Evolutionary conservation across 2,113 vertebrate genomes (phyloP).

Genomic region (Tragelaphus strepsiceros): DNA sequence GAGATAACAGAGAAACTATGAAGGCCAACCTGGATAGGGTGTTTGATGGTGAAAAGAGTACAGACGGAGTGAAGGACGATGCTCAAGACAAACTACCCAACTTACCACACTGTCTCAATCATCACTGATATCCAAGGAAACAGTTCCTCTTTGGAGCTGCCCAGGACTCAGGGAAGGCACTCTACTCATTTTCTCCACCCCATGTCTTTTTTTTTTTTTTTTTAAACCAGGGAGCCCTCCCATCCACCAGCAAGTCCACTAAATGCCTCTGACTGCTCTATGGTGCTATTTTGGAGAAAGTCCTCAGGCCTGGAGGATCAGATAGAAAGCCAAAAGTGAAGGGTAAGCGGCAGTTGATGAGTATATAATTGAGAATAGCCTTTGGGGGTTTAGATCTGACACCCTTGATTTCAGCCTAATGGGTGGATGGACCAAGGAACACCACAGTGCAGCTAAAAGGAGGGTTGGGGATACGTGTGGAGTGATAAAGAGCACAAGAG

Average conservation of each 20-base stretch:
- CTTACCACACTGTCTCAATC: neutral
- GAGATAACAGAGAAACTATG: neutral
- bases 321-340: neutral
- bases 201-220: neutral
- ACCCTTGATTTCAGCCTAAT: neutral
- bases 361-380: neutral
- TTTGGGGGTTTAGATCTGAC: neutral
- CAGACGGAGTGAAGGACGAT: neutral
- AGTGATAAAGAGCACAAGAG: neutral
- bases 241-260: neutral
- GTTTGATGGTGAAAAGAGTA: neutral
- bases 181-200: neutral
- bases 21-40: neutral
- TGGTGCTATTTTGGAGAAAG: neutral
- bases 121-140: neutral
- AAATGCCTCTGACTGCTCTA: neutral
- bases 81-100: neutral
- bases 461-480: neutral
- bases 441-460: neutral
- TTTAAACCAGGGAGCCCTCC: rapidly evolving
- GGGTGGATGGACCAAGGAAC: neutral
- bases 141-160: neutral
- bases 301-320: neutral
- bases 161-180: neutral
- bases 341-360: neutral